Base-by-base conservation (phyloP, 1,140 invertebrate genomes). In the Chelonus insularis region DNA sequence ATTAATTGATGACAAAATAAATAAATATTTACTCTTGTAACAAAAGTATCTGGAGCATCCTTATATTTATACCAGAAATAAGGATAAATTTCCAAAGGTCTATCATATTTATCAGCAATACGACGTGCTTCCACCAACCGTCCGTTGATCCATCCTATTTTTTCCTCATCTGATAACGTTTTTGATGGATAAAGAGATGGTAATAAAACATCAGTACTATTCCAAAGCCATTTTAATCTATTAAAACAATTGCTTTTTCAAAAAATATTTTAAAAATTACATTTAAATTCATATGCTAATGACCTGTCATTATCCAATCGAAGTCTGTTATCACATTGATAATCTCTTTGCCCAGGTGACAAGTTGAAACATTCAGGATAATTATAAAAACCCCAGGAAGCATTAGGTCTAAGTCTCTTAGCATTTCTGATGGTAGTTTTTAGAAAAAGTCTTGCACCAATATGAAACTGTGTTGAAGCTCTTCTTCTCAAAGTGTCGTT, bases 321-420 rank as follows among this genome's bases (percentile, higher is more conserved):
- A 0, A 87, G 82, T 16, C 79, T 71, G 0, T 84, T 65, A 63
- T 72, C 63, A 59, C 89, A 91, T 0, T 76, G 65, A 0, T 69
- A 41, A 39, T 60, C 65, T 18, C 69, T 74, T 45, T 87, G 85
- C 8, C 79, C 78, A 21, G 84, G 84, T 9, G 84, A 83, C 75
- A 86, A 86, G 73, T 92, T 92, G 74, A 86, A 91, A 77, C 91
- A 93, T 72, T 91, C 89, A 0, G 91, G 91, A 76, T 88, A 93
- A 7, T 86, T 89, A 71, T 93, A 94, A 74, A 92, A 94, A 0
- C 91, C 89, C 91, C 91, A 93, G 3, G 70, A 72, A 0, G 88
- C 91, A 0, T 79, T 72, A 0, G 91, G 90, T 11, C 91, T 74
- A 50, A 90, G 71, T 45, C 80, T 76, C 69, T 85, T 86, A 0